These are phyloP conservation scores for Morone saxatilis DNA, from an alignment of 2,113 vertebrate species.

Conservation along the genomic window DNA sequence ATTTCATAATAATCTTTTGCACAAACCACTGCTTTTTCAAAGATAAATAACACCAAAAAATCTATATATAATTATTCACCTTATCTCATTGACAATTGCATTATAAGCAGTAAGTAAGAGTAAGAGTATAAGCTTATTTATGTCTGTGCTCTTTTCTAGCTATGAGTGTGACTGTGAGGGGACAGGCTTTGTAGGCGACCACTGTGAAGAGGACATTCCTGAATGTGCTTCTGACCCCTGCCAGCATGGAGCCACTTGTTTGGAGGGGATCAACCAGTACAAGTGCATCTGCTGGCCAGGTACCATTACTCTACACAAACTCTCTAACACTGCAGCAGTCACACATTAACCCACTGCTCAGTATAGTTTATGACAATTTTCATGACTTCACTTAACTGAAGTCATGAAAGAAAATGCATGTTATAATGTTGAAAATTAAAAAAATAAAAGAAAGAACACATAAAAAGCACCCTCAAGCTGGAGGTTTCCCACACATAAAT, in stretches of 20 bases:
- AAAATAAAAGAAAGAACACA: not conserved
- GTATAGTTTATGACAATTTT: no score
- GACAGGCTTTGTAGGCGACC: slow-evolving; percentile 89
- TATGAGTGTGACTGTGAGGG: slow-evolving; percentile 90
- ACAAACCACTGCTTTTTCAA: not conserved
- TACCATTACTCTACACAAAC: slow-evolving; percentile 57
- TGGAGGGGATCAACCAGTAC: slow-evolving; percentile 89
- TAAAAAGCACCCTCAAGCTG: not conserved
- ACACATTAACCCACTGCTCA: not conserved
- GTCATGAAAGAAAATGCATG: not conserved
- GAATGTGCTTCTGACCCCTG: slow-evolving; percentile 95
- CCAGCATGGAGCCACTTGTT: slow-evolving; percentile 87
- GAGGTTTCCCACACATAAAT: slow-evolving; percentile 41
- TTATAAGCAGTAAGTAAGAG: no score
- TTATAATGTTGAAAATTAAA: not conserved
- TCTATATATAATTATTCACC: not conserved
- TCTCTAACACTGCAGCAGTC: not conserved
- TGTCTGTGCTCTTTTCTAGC: slow-evolving; percentile 74
- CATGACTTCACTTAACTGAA: not conserved
- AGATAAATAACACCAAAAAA: not conserved
- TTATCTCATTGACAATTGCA: not conserved
- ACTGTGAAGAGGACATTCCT: slow-evolving; percentile 90
- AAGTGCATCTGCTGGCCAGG: slow-evolving; percentile 93
- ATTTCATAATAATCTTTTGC: not conserved
- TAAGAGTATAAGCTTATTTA: not conserved